Conservation (phyloP, 2,113 vertebrate species). For the Pholis gunnellus region DNA sequence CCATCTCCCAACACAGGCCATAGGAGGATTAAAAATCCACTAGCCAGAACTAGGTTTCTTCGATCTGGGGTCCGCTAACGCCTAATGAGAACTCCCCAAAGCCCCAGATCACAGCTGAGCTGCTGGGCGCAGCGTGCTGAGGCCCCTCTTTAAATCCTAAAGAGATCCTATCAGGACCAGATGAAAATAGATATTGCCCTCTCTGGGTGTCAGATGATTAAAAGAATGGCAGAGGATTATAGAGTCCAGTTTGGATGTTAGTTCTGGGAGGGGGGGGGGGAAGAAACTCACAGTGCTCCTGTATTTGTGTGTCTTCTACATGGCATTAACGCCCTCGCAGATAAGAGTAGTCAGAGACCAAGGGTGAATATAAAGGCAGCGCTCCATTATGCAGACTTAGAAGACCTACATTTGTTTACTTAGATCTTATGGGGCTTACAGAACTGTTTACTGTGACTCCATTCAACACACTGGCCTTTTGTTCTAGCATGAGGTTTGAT, state of each 20-base stretch:
- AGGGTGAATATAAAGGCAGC: conserved; percentile 80
- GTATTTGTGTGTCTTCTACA: conserved; percentile 63
- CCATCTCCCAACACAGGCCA: conserved; percentile 92
- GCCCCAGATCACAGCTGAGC: conserved; percentile 94
- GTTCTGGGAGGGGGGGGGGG: conserved; percentile 58
- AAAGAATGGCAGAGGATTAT: conserved; percentile 96
- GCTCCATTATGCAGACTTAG: conserved; percentile 83
- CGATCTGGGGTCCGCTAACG: conserved; percentile 88
- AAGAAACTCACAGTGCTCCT: conserved; percentile 57
- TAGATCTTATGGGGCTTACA: conserved; percentile 86
- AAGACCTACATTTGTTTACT: conserved; percentile 86
- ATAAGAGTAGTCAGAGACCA: conserved; percentile 69
- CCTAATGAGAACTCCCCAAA: conserved; percentile 98
- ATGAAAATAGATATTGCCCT: conserved; percentile 99
- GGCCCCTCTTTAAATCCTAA: conserved; percentile 94
- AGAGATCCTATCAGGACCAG: conserved; percentile 96
- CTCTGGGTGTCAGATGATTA: conserved; percentile 94
- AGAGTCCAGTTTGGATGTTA: conserved; percentile 82
- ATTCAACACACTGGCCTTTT: conserved; percentile 76
- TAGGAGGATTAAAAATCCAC: conserved; percentile 99
- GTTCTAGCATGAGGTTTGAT: conserved; percentile 66
- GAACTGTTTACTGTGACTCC: conserved; percentile 84
- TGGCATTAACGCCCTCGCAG: conserved; percentile 48
- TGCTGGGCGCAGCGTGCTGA: conserved; percentile 89
- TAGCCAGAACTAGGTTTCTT: conserved; percentile 94